Percentiles rank a stretch among this genome's conserved stretches.
Evolutionary conservation across 2,113 vertebrate species (phyloP).

Genomic region (Tyrannus savana): DNA sequence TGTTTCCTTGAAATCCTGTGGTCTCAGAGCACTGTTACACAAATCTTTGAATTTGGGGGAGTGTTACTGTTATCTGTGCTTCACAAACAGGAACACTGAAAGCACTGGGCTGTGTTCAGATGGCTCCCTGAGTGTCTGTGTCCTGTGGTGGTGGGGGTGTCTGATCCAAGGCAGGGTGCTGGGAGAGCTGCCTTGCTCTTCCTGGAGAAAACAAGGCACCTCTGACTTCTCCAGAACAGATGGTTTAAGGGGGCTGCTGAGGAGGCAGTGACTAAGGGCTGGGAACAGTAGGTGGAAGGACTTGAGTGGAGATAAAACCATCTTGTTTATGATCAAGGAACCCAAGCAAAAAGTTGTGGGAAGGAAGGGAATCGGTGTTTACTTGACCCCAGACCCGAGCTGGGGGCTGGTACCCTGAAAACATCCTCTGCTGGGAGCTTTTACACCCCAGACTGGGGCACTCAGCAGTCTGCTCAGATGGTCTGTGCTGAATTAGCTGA

Average conservation of each 20-base stretch:
- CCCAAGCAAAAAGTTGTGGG: neutral
- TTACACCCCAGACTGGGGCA: neutral
- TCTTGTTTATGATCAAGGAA: neutral
- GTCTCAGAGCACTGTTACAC: neutral
- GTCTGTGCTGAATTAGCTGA: neutral
- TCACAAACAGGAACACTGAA: neutral
- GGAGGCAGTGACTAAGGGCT: conserved; percentile 26
- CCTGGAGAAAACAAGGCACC: conserved; percentile 14
- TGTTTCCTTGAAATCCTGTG: neutral
- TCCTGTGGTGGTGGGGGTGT: neutral
- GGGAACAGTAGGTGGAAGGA: conserved; percentile 27
- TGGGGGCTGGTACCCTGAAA: neutral
- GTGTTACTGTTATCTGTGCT: neutral
- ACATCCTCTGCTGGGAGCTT: neutral
- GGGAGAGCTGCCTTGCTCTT: neutral
- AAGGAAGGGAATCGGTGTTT: neutral
- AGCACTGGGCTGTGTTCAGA: neutral
- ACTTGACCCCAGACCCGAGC: neutral
- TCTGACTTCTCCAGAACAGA: conserved; percentile 48
- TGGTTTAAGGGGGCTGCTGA: conserved; percentile 36
- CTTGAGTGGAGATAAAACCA: conserved; percentile 5
- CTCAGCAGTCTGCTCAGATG: neutral
- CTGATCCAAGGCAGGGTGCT: neutral
- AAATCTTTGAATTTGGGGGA: neutral
- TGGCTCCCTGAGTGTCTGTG: neutral